phyloP scores from a whole-genome alignment of 2,888 invertebrate genomes.

The Orchesella flavescens region DNA sequence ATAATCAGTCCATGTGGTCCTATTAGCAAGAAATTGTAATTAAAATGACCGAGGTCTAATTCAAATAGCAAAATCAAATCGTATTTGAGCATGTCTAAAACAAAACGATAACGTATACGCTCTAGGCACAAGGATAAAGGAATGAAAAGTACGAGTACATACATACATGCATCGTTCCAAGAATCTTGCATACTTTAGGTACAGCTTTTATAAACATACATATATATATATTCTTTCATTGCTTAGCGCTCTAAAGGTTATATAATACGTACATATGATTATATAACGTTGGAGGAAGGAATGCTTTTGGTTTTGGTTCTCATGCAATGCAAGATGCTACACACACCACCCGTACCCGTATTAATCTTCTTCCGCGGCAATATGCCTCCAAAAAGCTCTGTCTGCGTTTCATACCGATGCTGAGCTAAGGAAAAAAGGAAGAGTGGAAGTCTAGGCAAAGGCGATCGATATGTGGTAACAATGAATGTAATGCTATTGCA shows the following conservation, averaged over 20 bases:
- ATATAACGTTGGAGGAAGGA: no score
- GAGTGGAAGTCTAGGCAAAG: conserved; percentile 12
- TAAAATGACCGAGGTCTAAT: conserved; percentile 25
- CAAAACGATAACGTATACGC: no score
- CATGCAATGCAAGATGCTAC: no score
- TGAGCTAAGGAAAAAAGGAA: conserved; percentile 7
- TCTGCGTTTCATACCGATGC: conserved; percentile 6
- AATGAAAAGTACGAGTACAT: no score
- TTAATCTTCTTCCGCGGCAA: conserved; percentile 30
- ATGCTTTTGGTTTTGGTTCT: no score
- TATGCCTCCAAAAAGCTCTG: conserved; percentile 10
- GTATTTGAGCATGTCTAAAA: no score
- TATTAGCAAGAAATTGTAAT: conserved; percentile 7
- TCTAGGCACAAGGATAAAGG: no score
- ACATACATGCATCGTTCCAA: no score
- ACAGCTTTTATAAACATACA: no score
- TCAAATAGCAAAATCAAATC: conserved; percentile 1
- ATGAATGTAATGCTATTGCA: neutral
- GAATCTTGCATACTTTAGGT: no score
- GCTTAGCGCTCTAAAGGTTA: neutral
- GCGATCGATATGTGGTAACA: conserved; percentile 39
- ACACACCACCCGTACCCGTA: no score
- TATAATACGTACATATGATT: no score
- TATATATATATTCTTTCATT: neutral
- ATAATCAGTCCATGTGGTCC: neutral